Conservation (phyloP, 2,888 invertebrate species). For the Anoplius nigerrimus region DNA sequence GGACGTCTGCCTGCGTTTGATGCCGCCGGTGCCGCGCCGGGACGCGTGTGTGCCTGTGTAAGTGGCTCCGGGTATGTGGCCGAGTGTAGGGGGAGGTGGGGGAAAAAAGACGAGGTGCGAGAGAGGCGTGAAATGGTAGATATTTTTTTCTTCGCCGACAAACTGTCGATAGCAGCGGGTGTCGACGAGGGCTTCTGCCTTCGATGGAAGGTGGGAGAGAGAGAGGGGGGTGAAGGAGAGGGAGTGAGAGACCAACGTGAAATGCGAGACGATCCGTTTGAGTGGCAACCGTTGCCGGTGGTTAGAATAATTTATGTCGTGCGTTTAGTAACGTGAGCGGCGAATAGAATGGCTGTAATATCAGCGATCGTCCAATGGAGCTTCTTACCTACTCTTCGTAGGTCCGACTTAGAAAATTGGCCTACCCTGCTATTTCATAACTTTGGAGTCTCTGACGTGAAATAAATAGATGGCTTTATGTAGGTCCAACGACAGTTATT, state of each 20-base stretch:
- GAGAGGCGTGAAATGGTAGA: conserved; percentile 26
- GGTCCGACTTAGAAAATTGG: too few species aligned
- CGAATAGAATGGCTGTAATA: too few species aligned
- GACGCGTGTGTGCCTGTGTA: not conserved
- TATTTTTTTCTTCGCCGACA: conserved; percentile 45
- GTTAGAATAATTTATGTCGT: too few species aligned
- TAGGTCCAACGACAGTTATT: too few species aligned
- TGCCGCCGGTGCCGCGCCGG: conserved; percentile 23
- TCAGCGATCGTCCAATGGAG: too few species aligned
- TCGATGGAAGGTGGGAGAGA: not conserved
- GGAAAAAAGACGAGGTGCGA: conserved; percentile 7
- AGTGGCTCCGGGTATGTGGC: not conserved
- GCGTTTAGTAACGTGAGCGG: too few species aligned
- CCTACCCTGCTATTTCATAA: too few species aligned
- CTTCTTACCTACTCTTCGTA: too few species aligned
- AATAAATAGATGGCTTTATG: too few species aligned
- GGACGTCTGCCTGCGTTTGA: conserved; percentile 44
- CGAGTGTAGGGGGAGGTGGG: not conserved
- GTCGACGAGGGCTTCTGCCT: conserved; percentile 23
- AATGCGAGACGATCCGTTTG: not conserved
- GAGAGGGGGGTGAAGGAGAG: not conserved
- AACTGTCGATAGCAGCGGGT: conserved; percentile 53
- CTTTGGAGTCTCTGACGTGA: too few species aligned
- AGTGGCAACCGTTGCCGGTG: too few species aligned
- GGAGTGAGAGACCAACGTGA: not conserved